Percentiles rank a stretch among this genome's conserved stretches.
phyloP scores from a whole-genome alignment of 2,797 vertebrate species.

The Chanos chanos region DNA sequence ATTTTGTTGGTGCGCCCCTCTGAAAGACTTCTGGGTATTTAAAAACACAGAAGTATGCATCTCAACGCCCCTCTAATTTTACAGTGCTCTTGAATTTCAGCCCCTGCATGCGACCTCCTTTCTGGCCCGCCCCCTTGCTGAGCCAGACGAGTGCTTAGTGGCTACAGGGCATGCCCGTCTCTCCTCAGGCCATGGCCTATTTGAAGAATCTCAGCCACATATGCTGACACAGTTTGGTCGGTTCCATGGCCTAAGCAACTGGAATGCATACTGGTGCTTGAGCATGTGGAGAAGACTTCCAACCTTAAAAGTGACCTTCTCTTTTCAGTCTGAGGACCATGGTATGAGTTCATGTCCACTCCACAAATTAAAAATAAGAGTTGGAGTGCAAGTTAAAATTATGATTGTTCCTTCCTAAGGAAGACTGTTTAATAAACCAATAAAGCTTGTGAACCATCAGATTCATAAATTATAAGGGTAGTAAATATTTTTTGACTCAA shows the following conservation, averaged over 20 bases:
- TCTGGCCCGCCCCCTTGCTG: constrained; percentile 35
- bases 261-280: neutral
- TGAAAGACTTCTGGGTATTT: constrained; percentile 56
- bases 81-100: constrained; percentile 70
- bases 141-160: neutral
- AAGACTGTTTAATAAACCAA: too few relatives aligned
- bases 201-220: constrained; percentile 5
- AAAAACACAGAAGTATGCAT: constrained; percentile 61
- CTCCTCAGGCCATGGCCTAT: constrained; percentile 46
- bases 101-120: constrained; percentile 44
- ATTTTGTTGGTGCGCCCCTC: constrained; percentile 27
- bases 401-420: too few relatives aligned
- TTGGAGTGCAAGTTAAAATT: too few relatives aligned
- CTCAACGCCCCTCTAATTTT: constrained; percentile 67
- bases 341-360: too few relatives aligned
- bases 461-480: too few relatives aligned
- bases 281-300: neutral
- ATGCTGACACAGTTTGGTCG: constrained; percentile 5
- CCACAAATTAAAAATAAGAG: too few relatives aligned
- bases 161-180: constrained; percentile 41
- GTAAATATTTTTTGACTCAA: too few relatives aligned
- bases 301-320: constrained; percentile 7
- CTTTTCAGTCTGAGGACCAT: too few relatives aligned
- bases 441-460: too few relatives aligned
- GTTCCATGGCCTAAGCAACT: neutral